Base-by-base conservation (phyloP, 1,140 invertebrate genomes). In the Philopotamus ludificatus region DNA sequence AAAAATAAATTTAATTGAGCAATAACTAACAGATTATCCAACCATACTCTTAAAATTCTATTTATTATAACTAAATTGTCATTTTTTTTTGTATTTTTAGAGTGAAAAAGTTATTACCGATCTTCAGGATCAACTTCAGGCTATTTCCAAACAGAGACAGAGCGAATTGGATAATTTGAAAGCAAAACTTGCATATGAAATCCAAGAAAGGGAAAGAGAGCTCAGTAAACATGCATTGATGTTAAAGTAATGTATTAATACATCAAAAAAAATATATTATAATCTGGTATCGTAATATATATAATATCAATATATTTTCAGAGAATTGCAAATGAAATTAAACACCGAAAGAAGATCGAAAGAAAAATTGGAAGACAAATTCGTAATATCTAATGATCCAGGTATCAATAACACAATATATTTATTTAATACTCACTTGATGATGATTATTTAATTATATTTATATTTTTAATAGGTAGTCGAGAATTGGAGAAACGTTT, bases 191-290 rank as follows among this genome's bases (percentile, higher is more conserved):
- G 85, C 86, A 4, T 84, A 87, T 70, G 88, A 91, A 72, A 86
- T 90, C 39, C 85, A 89, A 71, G 90, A 93, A 68, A 79, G 89
- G 60, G 90, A 92, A 73, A 89, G 87, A 71, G 89, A 93, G 73
- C 87, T 89, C 62, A 84, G 83, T 59, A 87, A 92, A 73, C 85
- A 91, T 79, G 81, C 84, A 47, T 79, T 87, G 3, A 89, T 89
- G 84, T 78, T 80, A 54, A 81, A 80, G 79, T 81, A 55, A 72
- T 9, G 66, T 10, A 15, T 39, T 59, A n/a, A n/a, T n/a, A n/a
- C n/a, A n/a, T n/a, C n/a, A n/a, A n/a, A n/a, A n/a, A n/a, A n/a
- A 34, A 34, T 34, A 34, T 34, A 34, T 34, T 34, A 34, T 34
- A 34, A 7, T 34, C 16, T n/a, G 4, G n/a, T 47, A 15, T 47